Percentiles rank a stretch among this genome's conserved stretches.
Conservation (phyloP, 2,888 invertebrate species). For the Craniophora ligustri region DNA sequence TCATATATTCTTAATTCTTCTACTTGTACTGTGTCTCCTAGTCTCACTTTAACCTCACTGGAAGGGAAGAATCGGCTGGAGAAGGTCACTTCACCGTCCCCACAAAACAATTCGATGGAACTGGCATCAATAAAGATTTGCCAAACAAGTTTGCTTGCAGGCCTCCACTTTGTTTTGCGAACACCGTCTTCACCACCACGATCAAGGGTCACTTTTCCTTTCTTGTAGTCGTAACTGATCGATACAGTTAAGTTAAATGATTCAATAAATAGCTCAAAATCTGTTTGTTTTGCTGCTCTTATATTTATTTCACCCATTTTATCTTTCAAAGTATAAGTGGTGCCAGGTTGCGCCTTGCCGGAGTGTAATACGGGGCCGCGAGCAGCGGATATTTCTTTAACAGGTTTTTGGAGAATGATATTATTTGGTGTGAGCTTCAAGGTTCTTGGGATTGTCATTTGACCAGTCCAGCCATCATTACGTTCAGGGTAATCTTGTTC, state of each 20-base stretch:
- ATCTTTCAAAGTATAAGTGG: constrained; percentile 50
- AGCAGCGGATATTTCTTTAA: constrained; percentile 56
- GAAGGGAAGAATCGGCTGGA: constrained; percentile 73
- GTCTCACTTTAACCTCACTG: constrained; percentile 52
- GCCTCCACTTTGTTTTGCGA: constrained; percentile 71
- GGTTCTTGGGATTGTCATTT: constrained; percentile 74
- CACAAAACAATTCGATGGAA: constrained; percentile 73
- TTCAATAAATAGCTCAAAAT: constrained; percentile 67
- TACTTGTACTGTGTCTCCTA: constrained; percentile 48
- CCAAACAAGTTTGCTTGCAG: constrained; percentile 55
- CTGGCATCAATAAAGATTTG: constrained; percentile 72
- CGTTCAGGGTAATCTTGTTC: constrained; percentile 75
- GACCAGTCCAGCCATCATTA: constrained; percentile 77
- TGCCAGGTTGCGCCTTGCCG: constrained; percentile 52
- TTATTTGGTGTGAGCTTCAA: constrained; percentile 64
- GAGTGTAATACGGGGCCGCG: constrained; percentile 53
- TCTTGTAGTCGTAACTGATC: constrained; percentile 61
- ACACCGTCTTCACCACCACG: constrained; percentile 74
- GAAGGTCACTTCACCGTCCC: constrained; percentile 72
- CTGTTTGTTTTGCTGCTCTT: constrained; percentile 37
- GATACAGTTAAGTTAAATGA: constrained; percentile 58
- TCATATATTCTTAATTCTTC: constrained; percentile 50
- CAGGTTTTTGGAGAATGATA: constrained; percentile 69
- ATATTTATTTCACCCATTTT: constrained; percentile 72
- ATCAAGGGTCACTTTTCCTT: constrained; percentile 66